Evolutionary conservation across 2,797 vertebrate genomes (phyloP), one percentile per base, ranked within the genome.

Genomic region (Meda fulgida): DNA sequence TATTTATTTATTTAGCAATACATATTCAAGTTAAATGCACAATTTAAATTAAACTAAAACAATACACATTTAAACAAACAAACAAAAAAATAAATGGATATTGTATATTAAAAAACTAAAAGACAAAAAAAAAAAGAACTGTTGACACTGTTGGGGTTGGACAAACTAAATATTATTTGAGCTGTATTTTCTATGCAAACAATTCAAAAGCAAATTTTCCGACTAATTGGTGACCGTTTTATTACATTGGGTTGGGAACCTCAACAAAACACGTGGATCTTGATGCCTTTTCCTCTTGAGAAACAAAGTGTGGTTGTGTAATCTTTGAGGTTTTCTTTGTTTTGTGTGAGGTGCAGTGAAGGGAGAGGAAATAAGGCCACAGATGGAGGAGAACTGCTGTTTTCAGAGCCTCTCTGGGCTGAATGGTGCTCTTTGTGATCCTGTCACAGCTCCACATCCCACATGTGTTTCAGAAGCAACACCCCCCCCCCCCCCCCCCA

Each of bases 351-450:
- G 83, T 85, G 40, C 76, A 60, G 23, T 8, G 65, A 31, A 58
- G 67, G n/a, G 80, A 67, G 58, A 65, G 85, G 88, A 84, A 78
- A 84, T 73, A 36, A 69, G 60, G 79, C 36, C 69, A 76, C 66
- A 87, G 78, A 86, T 85, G 80, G 76, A 85, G 67, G 78, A 40
- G 79, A 63, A 66, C 46, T 58, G 55, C 46, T 76, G 79, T 82
- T 85, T 87, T 87, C 86, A 81, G 67, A 88, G 84, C 67, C 78
- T 79, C 48, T 66, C 63, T 75, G 83, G 78, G 71, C 85, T 91
- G 88, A 91, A 91, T 87, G 85, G 86, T 29, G 55, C 80, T 77
- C 88, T 89, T 89, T 91, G 88, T 91, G 65, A 70, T 87, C 83
- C 78, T 89, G 81, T 83, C 87, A 88, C 75, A 78, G 71, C 80